Percentiles rank a stretch among this genome's conserved stretches.
Conservation (phyloP, 2,113 vertebrate species). For the Raja brachyura region DNA sequence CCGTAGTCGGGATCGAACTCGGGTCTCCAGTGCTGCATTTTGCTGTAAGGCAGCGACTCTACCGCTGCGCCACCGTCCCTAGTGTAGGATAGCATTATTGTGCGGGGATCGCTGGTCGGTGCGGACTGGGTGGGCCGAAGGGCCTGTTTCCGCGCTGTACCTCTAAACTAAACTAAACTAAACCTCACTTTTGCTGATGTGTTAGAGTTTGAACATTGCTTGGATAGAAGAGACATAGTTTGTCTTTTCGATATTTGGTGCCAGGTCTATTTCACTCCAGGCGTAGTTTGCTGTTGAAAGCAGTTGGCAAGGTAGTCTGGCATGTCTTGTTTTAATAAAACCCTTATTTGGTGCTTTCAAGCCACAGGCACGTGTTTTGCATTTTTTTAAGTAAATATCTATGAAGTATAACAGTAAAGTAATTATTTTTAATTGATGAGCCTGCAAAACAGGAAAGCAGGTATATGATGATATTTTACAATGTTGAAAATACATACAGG, state of each 20-base stretch:
- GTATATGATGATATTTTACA: constrained; percentile 24
- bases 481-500: constrained; percentile 4
- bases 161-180: too few relatives aligned
- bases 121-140: too few relatives aligned
- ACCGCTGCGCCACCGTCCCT: too few relatives aligned
- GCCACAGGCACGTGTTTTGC: constrained; percentile 53
- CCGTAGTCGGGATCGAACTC: too few relatives aligned
- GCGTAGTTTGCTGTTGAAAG: constrained; percentile 40
- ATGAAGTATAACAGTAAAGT: constrained; percentile 34
- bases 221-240: constrained; percentile 7
- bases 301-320: constrained; percentile 41
- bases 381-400: constrained; percentile 39
- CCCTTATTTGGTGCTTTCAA: constrained; percentile 48
- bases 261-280: constrained; percentile 31
- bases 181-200: background rate
- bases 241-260: constrained; percentile 17
- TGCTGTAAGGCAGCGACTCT: too few relatives aligned
- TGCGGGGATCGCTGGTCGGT: too few relatives aligned
- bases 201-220: background rate
- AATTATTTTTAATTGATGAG: constrained; percentile 38
- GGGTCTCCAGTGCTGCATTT: too few relatives aligned
- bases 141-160: too few relatives aligned
- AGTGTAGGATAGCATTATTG: too few relatives aligned
- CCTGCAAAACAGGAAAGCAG: constrained; percentile 14
- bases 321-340: constrained; percentile 42